Conservation (phyloP, 2,797 vertebrate genomes). For the Lepus townsendii region DNA sequence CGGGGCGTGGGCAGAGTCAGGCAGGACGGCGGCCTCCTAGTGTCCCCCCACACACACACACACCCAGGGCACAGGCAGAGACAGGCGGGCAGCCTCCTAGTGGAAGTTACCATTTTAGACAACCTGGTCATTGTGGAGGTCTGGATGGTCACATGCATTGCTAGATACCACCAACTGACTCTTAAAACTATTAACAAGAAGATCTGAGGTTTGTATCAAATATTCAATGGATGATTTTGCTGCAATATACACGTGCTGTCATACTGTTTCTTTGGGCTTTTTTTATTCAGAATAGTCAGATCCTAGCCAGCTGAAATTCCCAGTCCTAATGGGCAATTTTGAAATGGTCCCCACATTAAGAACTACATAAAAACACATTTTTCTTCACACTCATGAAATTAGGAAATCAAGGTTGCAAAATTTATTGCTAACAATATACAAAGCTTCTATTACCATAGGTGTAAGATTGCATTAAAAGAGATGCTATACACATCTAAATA, state of each 20-base stretch:
- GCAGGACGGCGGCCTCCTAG: too few relatives aligned
- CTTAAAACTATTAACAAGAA: neutral
- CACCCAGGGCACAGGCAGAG: too few relatives aligned
- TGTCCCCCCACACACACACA: too few relatives aligned
- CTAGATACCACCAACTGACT: neutral
- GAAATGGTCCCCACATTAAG: slow-evolving; percentile 50
- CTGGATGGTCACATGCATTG: neutral
- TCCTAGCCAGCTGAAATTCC: neutral
- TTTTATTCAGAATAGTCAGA: slow-evolving; percentile 51
- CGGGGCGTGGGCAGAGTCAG: too few relatives aligned
- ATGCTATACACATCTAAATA: slow-evolving; percentile 51
- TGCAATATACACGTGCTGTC: neutral
- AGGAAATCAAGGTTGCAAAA: too few relatives aligned
- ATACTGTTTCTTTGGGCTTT: neutral
- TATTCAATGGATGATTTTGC: slow-evolving; percentile 8
- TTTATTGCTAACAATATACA: too few relatives aligned
- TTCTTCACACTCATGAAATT: too few relatives aligned
- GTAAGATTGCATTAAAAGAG: slow-evolving; percentile 5
- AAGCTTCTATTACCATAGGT: too few relatives aligned
- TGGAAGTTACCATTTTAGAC: neutral
- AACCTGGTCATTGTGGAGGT: neutral
- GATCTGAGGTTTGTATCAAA: neutral
- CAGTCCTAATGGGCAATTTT: slow-evolving; percentile 45
- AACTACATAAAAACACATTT: neutral
- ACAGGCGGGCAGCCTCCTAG: too few relatives aligned